Evolutionary conservation across 2,113 vertebrate species (phyloP).

Genomic region (Mormoops blainvillei): DNA sequence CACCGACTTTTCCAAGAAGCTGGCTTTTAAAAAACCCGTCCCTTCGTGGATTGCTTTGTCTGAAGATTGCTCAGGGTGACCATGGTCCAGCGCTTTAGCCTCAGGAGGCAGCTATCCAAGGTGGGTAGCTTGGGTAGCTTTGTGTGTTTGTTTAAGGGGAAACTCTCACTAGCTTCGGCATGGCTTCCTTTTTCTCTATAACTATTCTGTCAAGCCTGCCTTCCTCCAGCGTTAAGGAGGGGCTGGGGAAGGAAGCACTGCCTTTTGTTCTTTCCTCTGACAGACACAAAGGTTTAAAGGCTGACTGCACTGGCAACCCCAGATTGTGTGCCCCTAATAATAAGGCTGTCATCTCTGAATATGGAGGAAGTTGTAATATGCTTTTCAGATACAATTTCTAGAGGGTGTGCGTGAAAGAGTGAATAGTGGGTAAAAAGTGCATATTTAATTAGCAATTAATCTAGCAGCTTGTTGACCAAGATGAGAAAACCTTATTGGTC

Average conservation of each 20-base stretch:
- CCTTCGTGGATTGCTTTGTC: slow-evolving; percentile 48
- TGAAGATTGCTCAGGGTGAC: slow-evolving; percentile 49
- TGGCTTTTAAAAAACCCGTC: slow-evolving; percentile 11
- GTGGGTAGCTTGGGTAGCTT: slow-evolving; percentile 73
- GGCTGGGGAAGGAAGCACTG: slow-evolving; percentile 36
- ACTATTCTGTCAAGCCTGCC: not conserved
- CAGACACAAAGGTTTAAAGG: slow-evolving; percentile 74
- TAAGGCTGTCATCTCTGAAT: not conserved
- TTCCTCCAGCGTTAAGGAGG: slow-evolving; percentile 26
- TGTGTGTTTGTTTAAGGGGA: not conserved
- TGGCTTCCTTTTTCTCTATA: not conserved
- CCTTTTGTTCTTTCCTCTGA: slow-evolving; percentile 78
- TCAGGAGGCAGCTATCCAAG: slow-evolving; percentile 85
- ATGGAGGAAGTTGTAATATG: not conserved
- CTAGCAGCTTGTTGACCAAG: not conserved
- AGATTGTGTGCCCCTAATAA: not conserved
- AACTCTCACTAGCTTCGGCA: not conserved
- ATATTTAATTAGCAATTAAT: not conserved
- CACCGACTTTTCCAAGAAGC: slow-evolving; percentile 51
- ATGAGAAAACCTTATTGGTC: not conserved
- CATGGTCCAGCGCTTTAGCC: slow-evolving; percentile 86
- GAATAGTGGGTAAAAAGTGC: not conserved
- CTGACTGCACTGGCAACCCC: not conserved
- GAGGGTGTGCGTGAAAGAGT: not conserved
- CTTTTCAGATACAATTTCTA: not conserved